Base-by-base conservation (phyloP, 2,113 vertebrate species). In the Onychostoma macrolepis region DNA sequence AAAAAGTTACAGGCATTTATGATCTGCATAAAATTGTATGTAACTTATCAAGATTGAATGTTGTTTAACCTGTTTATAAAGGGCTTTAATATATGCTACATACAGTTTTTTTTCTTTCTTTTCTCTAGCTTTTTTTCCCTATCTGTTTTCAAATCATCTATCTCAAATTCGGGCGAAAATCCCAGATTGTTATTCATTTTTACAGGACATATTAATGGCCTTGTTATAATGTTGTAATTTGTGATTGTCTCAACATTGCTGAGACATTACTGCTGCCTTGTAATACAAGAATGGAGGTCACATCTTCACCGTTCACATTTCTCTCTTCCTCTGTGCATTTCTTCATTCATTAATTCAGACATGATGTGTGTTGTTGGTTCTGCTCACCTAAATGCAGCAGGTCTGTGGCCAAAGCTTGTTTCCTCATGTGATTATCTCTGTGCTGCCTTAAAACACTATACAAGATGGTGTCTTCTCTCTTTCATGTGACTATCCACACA, bases 401-500 rank as follows among this genome's bases (percentile, higher is more conserved):
- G 50, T 41, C 63, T 80, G 67, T 65, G 90, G 61, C 58, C 28
- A 79, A 80, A 69, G 75, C 84, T 86, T 53, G 28, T 41, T 41
- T 76, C 83, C 74, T 63, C 13, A 3, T 33, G 41, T 67, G 2
- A 28, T 75, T 38, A 36, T 79, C 75, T 81, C 15, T 50, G 77
- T 71, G 65, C 75, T 15, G 12, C 28, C 58, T 76, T 45, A 26
- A 36, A 43, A 86, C 85, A 71, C 63, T 41, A 72, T n/a, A 67
- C 24, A 19, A n/a, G 2, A 33, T 63, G 30, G 15, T 61, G 83
- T 63, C 11, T 69, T 26, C 43, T 30, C 56, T 36, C 17, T 19
- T 36, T 24, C 19, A 36, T 58, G 50, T 79, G 56, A 80, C 36
- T 69, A 28, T 71, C 87, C 91, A 92, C 93, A 94, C 93, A 91